Evolutionary conservation across 2,888 invertebrate species (phyloP), one percentile per base, ranked within the genome.

Genomic region (Harpalus rubripes): DNA sequence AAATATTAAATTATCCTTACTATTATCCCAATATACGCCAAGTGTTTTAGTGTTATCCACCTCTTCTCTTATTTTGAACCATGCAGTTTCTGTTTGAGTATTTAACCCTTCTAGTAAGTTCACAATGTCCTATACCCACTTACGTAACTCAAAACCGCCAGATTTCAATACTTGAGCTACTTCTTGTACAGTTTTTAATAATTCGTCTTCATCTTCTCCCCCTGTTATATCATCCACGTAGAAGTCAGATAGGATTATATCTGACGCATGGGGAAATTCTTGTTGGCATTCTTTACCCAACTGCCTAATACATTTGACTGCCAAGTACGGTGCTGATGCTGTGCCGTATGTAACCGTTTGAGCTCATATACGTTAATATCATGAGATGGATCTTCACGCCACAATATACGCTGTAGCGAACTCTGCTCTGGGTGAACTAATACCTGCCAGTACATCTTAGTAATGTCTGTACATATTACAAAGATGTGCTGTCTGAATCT

Each of bases 11-110:
- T 16, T 58, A 18, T 82, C 82, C 7, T 0, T 2, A 26, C 5
- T 58, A 10, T 32, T 58, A 12, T 10, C 74, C 93, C 93, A 89
- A 12, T 44, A 81, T 8, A 85, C 7, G 39, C 85, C 86, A 15
- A 86, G 56, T 7, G 59, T 82, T 39, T 86, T 86, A n/a, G 52
- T 58, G 8, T 72, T 15, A 12, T 68, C 58, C 44, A 59, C 44
- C 58, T 79, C 56, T 7, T 59, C 83, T n/a, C n/a, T n/a, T 44
- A 86, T 61, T 32, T 18, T 56, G 58, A 85, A 7, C 0, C 65
- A n/a, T 63, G 44, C 63, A 0, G 18, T 78, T 16, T 56, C n/a
- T 6, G 44, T 59, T 15, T 32, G 44, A 61, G 41, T 41, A 41
- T 7, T 41, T 8, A 84, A 16, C 12, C 80, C 58, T 18, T 84